These are phyloP conservation scores for Agrenia bidenticulata DNA, from an alignment of 2,888 invertebrate genomes.

Conservation along the genomic window DNA sequence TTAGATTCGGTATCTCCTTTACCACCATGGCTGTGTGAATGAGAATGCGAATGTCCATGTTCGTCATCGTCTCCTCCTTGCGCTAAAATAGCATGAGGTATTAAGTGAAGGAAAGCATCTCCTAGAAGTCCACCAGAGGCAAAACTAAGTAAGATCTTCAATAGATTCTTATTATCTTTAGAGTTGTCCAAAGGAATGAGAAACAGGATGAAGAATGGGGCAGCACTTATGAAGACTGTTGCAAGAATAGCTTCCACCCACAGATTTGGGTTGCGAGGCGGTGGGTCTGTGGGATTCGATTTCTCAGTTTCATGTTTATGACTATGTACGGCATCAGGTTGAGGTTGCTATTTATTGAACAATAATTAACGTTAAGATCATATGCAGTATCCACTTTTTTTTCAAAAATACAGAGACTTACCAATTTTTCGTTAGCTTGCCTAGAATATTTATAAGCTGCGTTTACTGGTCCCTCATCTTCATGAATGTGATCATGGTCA, in stretches of 20 bases:
- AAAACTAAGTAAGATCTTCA: constrained; percentile 88
- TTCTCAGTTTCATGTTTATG: constrained; percentile 19
- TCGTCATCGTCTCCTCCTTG: constrained; percentile 54
- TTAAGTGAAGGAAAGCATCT: constrained; percentile 97
- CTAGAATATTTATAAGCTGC: constrained; percentile 82
- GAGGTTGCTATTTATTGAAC: too few species aligned
- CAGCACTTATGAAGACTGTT: constrained; percentile 89
- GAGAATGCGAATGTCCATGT: constrained; percentile 58
- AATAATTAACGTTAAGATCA: too few species aligned
- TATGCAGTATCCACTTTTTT: too few species aligned
- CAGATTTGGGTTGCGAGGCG: constrained; percentile 55
- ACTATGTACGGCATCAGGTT: too few species aligned
- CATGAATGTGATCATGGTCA: constrained; percentile 56
- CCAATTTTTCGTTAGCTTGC: constrained; percentile 63
- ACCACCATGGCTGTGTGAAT: constrained; percentile 61
- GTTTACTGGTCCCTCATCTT: constrained; percentile 60
- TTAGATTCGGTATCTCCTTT: constrained; percentile 55
- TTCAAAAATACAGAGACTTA: too few species aligned
- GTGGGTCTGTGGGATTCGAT: background rate
- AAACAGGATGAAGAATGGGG: constrained; percentile 89
- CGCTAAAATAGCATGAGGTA: constrained; percentile 86
- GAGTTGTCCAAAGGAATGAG: constrained; percentile 88
- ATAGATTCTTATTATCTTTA: constrained; percentile 76
- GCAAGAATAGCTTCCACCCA: constrained; percentile 85
- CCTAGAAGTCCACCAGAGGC: constrained; percentile 94